Conservation (phyloP, 2,113 vertebrate species). For the Ia io region DNA sequence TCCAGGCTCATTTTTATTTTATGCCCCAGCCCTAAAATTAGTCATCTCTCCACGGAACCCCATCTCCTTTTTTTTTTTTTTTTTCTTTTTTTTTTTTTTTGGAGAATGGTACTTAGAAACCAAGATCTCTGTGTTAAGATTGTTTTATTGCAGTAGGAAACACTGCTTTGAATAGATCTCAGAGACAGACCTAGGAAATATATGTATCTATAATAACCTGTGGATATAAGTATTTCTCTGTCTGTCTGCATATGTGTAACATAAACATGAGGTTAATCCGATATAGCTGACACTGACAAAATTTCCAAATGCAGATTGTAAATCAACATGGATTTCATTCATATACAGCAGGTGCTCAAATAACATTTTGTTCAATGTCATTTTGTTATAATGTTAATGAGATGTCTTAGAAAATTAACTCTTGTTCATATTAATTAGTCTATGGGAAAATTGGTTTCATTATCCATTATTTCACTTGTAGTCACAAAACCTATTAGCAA, state of each 20-base stretch:
- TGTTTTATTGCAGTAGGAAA: neutral
- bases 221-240: neutral
- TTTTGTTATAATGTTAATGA: neutral
- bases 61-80: neutral
- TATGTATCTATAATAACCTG: neutral
- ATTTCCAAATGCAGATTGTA: neutral
- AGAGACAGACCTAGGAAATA: neutral
- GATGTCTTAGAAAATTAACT: neutral
- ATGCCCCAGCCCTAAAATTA: neutral
- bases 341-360: neutral
- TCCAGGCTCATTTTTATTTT: neutral
- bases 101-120: neutral
- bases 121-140: neutral
- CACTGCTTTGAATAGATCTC: neutral
- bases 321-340: conserved; percentile 12
- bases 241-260: neutral
- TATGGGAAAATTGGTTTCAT: neutral
- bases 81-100: too few species aligned
- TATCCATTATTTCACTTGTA: neutral
- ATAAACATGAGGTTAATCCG: neutral
- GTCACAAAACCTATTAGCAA: neutral
- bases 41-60: neutral
- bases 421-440: neutral
- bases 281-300: neutral
- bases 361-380: neutral